Conservation (phyloP, 2,888 invertebrate species). For the Lymantria monacha region DNA sequence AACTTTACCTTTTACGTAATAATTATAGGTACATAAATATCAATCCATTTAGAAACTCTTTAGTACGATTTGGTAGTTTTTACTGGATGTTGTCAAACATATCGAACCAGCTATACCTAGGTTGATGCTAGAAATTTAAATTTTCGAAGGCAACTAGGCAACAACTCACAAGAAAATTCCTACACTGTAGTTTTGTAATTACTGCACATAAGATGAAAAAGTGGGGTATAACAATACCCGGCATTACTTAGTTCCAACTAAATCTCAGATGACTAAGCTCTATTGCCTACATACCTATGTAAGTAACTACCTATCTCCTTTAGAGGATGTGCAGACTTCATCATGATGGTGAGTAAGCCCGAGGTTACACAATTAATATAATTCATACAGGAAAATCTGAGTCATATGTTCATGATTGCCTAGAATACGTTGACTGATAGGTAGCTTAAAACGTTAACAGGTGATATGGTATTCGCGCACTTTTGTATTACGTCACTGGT, state of each 20-base stretch:
- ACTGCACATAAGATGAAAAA: no score
- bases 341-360: constrained; percentile 28
- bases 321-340: constrained; percentile 9
- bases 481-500: constrained; percentile 67
- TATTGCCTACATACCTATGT: constrained; percentile 21
- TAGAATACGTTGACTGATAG: constrained; percentile 30
- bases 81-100: no score
- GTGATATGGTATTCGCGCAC: constrained; percentile 68
- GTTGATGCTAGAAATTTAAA: no score
- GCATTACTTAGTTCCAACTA: neutral
- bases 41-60: no score
- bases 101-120: no score
- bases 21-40: no score
- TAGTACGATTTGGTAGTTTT: no score
- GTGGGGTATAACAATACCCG: no score
- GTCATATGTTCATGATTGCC: constrained; percentile 43
- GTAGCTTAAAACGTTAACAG: constrained; percentile 36
- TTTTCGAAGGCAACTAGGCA: no score
- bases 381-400: constrained; percentile 59
- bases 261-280: constrained; percentile 1
- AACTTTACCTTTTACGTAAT: no score
- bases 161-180: no score
- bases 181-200: no score
- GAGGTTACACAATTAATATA: constrained; percentile 47
- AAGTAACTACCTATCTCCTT: constrained; percentile 21